Conservation (phyloP, 1,140 invertebrate genomes). For the Listronotus bonariensis region DNA sequence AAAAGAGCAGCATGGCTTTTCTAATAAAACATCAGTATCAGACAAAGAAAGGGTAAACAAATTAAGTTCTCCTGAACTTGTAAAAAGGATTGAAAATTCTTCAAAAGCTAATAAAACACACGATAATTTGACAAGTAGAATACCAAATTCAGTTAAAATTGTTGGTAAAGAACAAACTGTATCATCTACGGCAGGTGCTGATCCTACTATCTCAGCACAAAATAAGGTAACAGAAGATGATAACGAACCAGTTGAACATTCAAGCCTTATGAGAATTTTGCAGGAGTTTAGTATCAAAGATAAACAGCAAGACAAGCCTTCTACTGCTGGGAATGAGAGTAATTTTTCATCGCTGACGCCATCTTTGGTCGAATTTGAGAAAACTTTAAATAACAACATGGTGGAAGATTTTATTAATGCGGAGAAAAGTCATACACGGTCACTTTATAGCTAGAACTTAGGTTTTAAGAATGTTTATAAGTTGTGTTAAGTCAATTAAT, state of each 20-base stretch:
- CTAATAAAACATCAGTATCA: conserved; percentile 2
- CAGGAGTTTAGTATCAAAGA: conserved; percentile 49
- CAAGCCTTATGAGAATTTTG: conserved; percentile 48
- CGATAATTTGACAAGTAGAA: too few species aligned
- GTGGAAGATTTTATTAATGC: conserved; percentile 43
- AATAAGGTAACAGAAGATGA: conserved; percentile 1
- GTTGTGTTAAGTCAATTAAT: too few species aligned
- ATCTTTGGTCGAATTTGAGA: conserved; percentile 38
- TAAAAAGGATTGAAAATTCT: too few species aligned
- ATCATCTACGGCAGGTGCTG: neutral
- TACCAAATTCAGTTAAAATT: too few species aligned
- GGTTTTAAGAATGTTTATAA: too few species aligned
- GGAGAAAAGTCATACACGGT: conserved; percentile 35
- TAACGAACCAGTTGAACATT: conserved; percentile 43
- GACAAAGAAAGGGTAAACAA: too few species aligned
- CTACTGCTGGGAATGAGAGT: conserved; percentile 18
- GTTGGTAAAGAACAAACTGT: too few species aligned
- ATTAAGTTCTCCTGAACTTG: too few species aligned
- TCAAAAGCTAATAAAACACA: too few species aligned
- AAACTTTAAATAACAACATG: conserved; percentile 26
- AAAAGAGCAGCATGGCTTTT: neutral
- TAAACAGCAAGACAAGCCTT: conserved; percentile 32
- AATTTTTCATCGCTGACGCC: conserved; percentile 32
- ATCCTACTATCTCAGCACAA: conserved; percentile 16
- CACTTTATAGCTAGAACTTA: conserved; percentile 11